Percentiles rank a stretch among this genome's conserved stretches.
phyloP scores from a whole-genome alignment of 2,113 vertebrate species.

The Pycnonotus jocosus region DNA sequence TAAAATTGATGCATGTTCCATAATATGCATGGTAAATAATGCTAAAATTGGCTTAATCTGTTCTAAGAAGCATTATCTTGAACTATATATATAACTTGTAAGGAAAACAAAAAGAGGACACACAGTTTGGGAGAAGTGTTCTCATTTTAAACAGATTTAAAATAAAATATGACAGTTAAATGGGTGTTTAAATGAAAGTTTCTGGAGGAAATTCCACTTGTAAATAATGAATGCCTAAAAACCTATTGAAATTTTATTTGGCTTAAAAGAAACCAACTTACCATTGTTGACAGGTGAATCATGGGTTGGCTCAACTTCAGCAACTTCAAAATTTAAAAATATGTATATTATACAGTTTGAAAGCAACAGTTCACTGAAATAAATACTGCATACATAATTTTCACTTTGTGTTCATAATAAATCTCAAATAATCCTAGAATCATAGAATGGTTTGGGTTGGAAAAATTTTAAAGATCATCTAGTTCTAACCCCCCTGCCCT shows the following conservation, averaged over 20 bases:
- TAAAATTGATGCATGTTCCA: background rate
- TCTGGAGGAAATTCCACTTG: background rate
- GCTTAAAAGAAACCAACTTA: constrained; percentile 43
- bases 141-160: background rate
- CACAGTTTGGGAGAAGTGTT: background rate
- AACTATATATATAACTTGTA: background rate
- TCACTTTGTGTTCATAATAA: background rate
- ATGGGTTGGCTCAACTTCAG: constrained; percentile 59
- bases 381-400: background rate
- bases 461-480: background rate
- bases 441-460: background rate
- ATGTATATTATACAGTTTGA: background rate
- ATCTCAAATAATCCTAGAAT: background rate
- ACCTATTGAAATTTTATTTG: background rate
- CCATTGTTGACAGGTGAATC: constrained; percentile 53
- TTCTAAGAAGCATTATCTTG: background rate
- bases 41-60: background rate
- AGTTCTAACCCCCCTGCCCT: rapidly evolving
- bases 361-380: background rate
- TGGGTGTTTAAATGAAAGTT: background rate
- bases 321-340: constrained; percentile 27
- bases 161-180: background rate
- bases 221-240: background rate
- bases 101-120: background rate
- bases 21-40: background rate